Evolutionary conservation across 2,113 vertebrate genomes (phyloP).

Genomic region (Hypanus sabinus): DNA sequence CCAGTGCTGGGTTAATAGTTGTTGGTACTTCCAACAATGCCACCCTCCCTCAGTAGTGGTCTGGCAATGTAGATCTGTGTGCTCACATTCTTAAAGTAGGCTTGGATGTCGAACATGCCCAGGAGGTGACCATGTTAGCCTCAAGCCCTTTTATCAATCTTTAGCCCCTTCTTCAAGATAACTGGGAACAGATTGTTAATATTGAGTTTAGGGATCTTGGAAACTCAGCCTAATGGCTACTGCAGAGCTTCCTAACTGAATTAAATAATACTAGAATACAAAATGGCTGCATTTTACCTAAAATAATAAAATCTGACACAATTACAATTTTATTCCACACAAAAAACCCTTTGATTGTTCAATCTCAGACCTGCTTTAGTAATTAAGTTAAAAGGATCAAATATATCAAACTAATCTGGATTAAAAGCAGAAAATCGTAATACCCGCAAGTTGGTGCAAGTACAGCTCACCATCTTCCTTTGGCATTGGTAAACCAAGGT

Average conservation of each 20-base stretch:
- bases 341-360: background rate
- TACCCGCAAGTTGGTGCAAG: background rate
- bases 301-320: background rate
- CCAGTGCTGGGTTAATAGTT: too few species aligned
- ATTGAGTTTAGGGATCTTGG: background rate
- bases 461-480: background rate
- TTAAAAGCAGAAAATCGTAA: background rate
- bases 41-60: too few species aligned
- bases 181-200: background rate
- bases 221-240: background rate
- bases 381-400: background rate
- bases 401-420: background rate
- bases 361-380: background rate
- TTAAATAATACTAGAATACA: slow-evolving; percentile 2
- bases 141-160: background rate
- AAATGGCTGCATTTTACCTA: background rate
- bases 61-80: too few species aligned
- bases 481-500: background rate
- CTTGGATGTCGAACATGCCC: too few species aligned
- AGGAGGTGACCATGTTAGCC: too few species aligned
- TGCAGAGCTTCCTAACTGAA: background rate
- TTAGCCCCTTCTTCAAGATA: too few species aligned
- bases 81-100: too few species aligned
- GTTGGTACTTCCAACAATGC: too few species aligned
- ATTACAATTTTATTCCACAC: background rate